These are phyloP conservation scores for Neoarius graeffei DNA, from an alignment of 2,113 vertebrate genomes.

Conservation along the genomic window DNA sequence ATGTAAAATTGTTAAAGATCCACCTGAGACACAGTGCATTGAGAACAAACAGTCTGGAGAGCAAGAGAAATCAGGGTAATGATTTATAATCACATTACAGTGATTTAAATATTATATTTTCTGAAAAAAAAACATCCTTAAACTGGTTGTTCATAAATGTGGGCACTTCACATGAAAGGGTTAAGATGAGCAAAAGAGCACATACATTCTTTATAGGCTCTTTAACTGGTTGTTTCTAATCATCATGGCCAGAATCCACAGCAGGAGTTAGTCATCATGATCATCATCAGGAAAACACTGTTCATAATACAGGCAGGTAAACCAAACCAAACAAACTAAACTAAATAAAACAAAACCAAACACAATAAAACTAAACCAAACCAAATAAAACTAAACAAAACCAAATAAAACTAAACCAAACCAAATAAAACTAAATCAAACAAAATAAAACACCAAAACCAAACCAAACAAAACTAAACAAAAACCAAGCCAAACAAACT, in stretches of 20 bases:
- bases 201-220: not conserved
- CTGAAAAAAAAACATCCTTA: not conserved
- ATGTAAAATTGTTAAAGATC: not conserved
- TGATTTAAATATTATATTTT: not conserved
- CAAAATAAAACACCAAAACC: too few relatives aligned
- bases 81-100: not conserved
- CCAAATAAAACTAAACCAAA: too few relatives aligned
- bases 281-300: not conserved
- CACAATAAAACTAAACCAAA: too few relatives aligned
- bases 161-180: not conserved
- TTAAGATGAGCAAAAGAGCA: not conserved
- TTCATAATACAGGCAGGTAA: not conserved
- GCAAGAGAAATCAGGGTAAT: not conserved
- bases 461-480: too few relatives aligned
- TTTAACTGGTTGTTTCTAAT: not conserved
- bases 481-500: too few relatives aligned
- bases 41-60: not conserved
- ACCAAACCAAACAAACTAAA: too few relatives aligned
- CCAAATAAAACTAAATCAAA: too few relatives aligned
- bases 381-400: too few relatives aligned
- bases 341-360: too few relatives aligned
- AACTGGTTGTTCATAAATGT: not conserved
- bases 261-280: not conserved
- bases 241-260: not conserved
- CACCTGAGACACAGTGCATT: not conserved